A percentile compares a stretch with the other conserved stretches of the same genome.
Conservation (phyloP, 64 coral and sea anemone genomes). For the Anthopleura sola region DNA sequence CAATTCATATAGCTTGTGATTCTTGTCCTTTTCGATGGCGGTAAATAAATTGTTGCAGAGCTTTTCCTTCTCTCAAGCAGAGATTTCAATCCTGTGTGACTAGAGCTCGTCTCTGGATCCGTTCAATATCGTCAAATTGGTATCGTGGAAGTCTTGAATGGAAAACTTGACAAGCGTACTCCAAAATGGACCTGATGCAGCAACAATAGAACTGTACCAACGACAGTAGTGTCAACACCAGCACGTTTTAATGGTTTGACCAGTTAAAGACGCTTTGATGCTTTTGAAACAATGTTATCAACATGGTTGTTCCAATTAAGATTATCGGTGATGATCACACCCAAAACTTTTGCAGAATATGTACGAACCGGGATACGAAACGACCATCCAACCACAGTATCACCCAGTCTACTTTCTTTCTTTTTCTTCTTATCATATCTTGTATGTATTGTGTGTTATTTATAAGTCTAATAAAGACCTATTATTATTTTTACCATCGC, state of each 20-base stretch:
- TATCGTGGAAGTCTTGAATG: slow-evolving; percentile 19
- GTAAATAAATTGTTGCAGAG: neutral
- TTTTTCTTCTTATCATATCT: too few relatives aligned
- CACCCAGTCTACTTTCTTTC: too few relatives aligned
- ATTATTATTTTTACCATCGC: too few relatives aligned
- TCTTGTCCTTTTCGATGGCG: too few relatives aligned
- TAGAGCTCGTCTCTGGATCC: slow-evolving; percentile 13
- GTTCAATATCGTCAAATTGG: slow-evolving; percentile 17
- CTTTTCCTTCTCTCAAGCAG: too few relatives aligned
- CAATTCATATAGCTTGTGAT: too few relatives aligned
- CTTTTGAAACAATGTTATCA: neutral
- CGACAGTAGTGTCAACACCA: neutral
- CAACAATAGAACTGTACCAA: slow-evolving; percentile 17
- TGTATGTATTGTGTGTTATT: too few relatives aligned
- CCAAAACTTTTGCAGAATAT: slow-evolving; percentile 13
- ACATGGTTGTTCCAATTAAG: slow-evolving; percentile 9
- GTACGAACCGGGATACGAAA: too few relatives aligned
- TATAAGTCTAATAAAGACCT: too few relatives aligned
- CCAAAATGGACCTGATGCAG: slow-evolving; percentile 17
- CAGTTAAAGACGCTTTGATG: slow-evolving; percentile 20
- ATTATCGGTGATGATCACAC: slow-evolving; percentile 14
- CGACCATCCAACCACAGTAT: too few relatives aligned
- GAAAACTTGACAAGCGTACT: slow-evolving; percentile 14
- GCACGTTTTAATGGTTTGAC: slow-evolving; percentile 14
- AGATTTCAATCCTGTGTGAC: too few relatives aligned